Percentiles rank a stretch among this genome's conserved stretches.
Conservation (phyloP, 2,888 invertebrate species). For the Rotaria socialis region DNA sequence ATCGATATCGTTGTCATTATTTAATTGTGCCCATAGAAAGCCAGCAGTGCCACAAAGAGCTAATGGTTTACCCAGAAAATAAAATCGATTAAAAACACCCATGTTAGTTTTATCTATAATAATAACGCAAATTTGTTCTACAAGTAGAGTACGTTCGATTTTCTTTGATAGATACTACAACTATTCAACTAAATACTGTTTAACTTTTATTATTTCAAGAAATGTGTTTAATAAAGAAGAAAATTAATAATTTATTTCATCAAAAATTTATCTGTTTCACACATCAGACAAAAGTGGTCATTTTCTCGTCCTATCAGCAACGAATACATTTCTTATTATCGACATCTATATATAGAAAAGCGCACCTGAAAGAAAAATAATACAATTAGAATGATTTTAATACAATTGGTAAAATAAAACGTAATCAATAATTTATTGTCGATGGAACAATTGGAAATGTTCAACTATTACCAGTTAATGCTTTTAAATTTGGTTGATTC, state of each 20-base stretch:
- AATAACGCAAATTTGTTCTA: neutral
- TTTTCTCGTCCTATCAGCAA: neutral
- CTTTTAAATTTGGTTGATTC: conserved; percentile 21
- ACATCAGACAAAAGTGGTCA: neutral
- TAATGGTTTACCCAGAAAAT: neutral
- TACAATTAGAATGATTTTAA: no score
- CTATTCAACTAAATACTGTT: no score
- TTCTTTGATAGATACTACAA: neutral
- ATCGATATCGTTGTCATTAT: neutral
- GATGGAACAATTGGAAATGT: conserved; percentile 30
- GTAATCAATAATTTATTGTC: conserved; percentile 39
- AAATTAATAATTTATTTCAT: no score
- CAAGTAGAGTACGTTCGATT: neutral
- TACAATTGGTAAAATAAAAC: conserved; percentile 42
- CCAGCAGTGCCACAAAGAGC: neutral
- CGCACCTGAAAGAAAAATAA: no score
- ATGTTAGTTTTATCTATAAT: neutral
- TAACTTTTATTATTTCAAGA: no score
- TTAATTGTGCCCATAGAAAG: neutral
- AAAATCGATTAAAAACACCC: neutral
- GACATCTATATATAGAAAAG: neutral
- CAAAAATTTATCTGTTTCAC: no score
- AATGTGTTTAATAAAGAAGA: no score
- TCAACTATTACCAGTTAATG: conserved; percentile 24
- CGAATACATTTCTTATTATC: neutral